A percentile compares a stretch with the other conserved stretches of the same genome.
Conservation (phyloP, 2,113 vertebrate species). For the Phycodurus eques region DNA sequence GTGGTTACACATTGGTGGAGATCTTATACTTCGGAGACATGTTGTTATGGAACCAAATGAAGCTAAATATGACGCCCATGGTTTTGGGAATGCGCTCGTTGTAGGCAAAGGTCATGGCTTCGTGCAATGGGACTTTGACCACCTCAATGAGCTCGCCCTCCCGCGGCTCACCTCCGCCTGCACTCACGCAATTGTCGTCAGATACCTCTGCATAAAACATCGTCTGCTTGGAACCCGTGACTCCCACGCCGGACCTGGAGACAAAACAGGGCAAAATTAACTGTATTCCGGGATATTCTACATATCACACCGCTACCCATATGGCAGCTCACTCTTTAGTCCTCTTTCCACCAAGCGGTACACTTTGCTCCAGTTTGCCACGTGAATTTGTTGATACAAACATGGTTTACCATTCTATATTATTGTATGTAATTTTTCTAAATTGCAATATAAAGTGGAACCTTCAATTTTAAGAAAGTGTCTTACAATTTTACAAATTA, state of each 20-base stretch:
- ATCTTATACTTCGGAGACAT: conserved; percentile 83
- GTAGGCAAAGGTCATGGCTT: conserved; percentile 86
- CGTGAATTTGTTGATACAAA: no score
- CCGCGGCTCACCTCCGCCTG: conserved; percentile 77
- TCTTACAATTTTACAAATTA: no score
- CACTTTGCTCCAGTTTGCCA: not conserved
- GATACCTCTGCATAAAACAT: conserved; percentile 88
- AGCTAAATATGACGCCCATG: conserved; percentile 85
- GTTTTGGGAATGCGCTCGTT: conserved; percentile 83
- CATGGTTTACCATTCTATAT: not conserved
- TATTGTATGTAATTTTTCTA: not conserved
- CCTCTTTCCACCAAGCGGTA: not conserved
- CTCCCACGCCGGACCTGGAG: conserved; percentile 82
- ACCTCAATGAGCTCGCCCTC: conserved; percentile 90
- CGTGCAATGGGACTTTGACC: conserved; percentile 83
- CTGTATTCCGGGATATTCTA: not conserved
- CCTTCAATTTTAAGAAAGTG: no score
- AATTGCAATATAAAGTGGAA: no score
- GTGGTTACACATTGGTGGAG: conserved; percentile 78
- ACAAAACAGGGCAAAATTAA: not conserved
- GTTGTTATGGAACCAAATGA: conserved; percentile 88
- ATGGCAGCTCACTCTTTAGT: not conserved
- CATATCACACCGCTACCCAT: not conserved
- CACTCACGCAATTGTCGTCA: conserved; percentile 78
- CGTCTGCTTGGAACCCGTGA: conserved; percentile 83